Percentiles rank a stretch among this genome's conserved stretches.
These are phyloP conservation scores for Chrysotoxum bicinctum DNA, from an alignment of 2,888 invertebrate genomes.

Conservation along the genomic window DNA sequence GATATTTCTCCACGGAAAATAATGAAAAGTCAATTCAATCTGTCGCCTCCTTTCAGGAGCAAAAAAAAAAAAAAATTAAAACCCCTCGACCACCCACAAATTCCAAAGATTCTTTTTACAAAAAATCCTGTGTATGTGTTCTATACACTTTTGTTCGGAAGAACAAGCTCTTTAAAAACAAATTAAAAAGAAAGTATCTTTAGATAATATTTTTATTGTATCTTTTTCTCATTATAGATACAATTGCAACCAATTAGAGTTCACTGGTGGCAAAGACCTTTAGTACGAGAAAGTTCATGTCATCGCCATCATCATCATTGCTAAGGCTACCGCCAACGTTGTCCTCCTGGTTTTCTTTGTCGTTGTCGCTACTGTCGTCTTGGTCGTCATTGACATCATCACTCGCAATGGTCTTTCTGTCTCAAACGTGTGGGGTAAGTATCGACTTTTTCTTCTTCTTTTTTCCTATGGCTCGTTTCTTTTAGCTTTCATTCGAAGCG, in stretches of 20 bases:
- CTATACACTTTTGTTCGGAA: not conserved
- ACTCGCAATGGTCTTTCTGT: not conserved
- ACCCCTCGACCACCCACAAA: constrained; percentile 6
- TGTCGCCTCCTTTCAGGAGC: not conserved
- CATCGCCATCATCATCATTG: constrained; percentile 17
- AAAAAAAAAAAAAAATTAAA: not conserved
- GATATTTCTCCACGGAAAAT: constrained; percentile 21
- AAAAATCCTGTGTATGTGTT: not conserved
- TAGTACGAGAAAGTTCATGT: constrained; percentile 49
- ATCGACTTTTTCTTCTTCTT: not conserved
- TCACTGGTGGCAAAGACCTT: constrained; percentile 55
- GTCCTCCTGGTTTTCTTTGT: not conserved
- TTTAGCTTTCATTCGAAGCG: constrained; percentile 40
- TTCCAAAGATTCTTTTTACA: not conserved
- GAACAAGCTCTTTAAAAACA: constrained; percentile 9
- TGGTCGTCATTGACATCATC: constrained; percentile 27
- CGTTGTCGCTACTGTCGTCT: not conserved
- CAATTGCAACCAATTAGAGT: constrained; percentile 67
- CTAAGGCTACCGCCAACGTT: constrained; percentile 5
- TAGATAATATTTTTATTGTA: constrained; percentile 46
- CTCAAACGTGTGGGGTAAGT: constrained; percentile 56
- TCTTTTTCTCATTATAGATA: constrained; percentile 69
- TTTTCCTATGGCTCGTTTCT: not conserved
- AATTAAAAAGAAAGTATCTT: constrained; percentile 22
- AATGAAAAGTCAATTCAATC: constrained; percentile 48